These are phyloP conservation scores for Neelides sp. DNA, from an alignment of 1,140 invertebrate species.

Conservation along the genomic window DNA sequence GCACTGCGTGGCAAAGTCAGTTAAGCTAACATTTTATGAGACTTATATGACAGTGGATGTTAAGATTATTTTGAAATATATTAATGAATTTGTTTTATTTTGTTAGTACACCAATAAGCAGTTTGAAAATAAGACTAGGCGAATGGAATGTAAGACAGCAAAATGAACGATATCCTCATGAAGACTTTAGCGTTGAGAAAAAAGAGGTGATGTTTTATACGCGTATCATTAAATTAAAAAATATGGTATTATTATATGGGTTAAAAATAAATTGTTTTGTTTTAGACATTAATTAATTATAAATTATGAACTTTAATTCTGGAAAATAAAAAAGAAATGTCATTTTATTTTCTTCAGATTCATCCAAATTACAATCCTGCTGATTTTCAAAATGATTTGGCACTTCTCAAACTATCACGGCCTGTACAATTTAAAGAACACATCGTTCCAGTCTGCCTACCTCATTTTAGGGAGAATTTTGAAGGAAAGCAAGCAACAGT, in stretches of 20 bases:
- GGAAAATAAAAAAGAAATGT: background rate
- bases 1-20: conserved; percentile 34
- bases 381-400: conserved; percentile 80
- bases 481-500: conserved; percentile 73
- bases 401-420: conserved; percentile 62
- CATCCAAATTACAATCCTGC: conserved; percentile 76
- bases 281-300: too few species aligned
- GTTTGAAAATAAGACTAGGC: conserved; percentile 70
- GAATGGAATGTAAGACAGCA: conserved; percentile 80
- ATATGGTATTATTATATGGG: too few species aligned
- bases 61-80: background rate
- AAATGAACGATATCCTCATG: conserved; percentile 65
- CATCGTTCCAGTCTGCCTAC: conserved; percentile 73
- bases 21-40: conserved; percentile 13
- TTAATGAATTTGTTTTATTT: background rate
- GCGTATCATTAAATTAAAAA: too few species aligned
- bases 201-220: too few species aligned
- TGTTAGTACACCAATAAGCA: conserved; percentile 60
- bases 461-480: conserved; percentile 56
- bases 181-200: conserved; percentile 73
- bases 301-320: background rate
- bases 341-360: conserved; percentile 36
- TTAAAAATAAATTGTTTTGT: too few species aligned
- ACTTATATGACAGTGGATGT: too few species aligned
- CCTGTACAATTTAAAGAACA: conserved; percentile 63